Base-by-base conservation (phyloP, 1,140 invertebrate genomes). In the Sycobia sp. region DNA sequence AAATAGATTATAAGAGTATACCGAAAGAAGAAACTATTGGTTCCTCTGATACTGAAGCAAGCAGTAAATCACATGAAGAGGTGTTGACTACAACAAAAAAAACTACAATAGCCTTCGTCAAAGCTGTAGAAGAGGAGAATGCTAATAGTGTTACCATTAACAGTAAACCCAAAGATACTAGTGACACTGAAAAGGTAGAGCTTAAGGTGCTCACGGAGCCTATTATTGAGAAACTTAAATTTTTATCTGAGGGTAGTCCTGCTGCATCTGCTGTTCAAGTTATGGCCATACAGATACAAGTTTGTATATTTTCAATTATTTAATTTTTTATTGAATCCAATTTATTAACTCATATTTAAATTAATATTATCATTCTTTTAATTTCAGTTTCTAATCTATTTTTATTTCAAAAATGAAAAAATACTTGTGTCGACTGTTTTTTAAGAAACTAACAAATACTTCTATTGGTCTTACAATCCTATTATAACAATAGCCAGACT, bases 241-340 rank as follows among this genome's bases (percentile, higher is more conserved):
- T 89, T 71, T 76, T 90, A 11, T 85, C 85, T 4, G 86, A 88
- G 54, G 85, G 86, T 7, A 85, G 85, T 68, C 82, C 85, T 10
- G 74, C 77, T 18, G 80, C 86, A 4, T 86, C 87, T 3, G 84
- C 86, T 3, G 84, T 90, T 41, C 88, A 90, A 80, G 75, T 85
- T 22, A 86, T 89, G 78, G 76, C 85, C 20, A 86, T 90, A 63
- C 86, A 89, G 76, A 75, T 88, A 54, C 85, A 89, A 77, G 89
- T 86, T 71, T 13, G 44, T 23, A 4, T 20, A 4, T 3, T n/a
- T n/a, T n/a, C n/a, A n/a, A n/a, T n/a, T n/a, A n/a, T n/a, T n/a
- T n/a, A n/a, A n/a, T n/a, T n/a, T n/a, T n/a, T n/a, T n/a, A n/a
- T n/a, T n/a, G n/a, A n/a, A n/a, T n/a, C n/a, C n/a, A n/a, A n/a